These are phyloP conservation scores for Alentia gelatinosa DNA, from an alignment of 2,888 invertebrate species.

Conservation along the genomic window DNA sequence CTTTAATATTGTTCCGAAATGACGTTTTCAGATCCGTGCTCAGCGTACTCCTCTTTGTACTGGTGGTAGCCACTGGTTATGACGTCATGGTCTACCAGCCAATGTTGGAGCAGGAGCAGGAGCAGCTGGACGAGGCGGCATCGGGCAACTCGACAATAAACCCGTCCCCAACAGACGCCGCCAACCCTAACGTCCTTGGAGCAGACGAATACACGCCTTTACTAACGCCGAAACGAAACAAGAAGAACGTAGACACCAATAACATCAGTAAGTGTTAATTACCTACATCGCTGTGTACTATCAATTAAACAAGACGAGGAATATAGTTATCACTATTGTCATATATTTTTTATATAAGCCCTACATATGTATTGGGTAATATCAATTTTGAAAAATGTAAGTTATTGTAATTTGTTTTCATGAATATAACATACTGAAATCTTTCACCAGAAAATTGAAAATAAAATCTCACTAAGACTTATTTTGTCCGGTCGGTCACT, in stretches of 20 bases:
- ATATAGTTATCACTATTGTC: no score
- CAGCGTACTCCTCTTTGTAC: background rate
- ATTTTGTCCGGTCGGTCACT: no score
- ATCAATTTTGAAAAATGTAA: no score
- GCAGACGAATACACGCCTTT: slow-evolving; percentile 28
- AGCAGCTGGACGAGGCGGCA: background rate
- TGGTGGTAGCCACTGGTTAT: slow-evolving; percentile 15
- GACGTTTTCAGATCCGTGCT: background rate
- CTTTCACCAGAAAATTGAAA: no score
- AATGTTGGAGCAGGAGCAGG: slow-evolving; percentile 26
- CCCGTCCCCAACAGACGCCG: background rate
- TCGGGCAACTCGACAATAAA: background rate
- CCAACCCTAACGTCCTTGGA: background rate
- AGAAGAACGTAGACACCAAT: background rate
- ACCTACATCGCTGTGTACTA: no score
- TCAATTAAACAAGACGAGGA: no score
- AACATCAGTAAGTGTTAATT: background rate
- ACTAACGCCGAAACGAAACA: background rate
- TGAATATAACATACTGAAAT: no score
- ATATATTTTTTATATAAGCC: no score
- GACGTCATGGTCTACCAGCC: slow-evolving; percentile 26
- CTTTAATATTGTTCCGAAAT: background rate
- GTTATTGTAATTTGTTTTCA: no score
- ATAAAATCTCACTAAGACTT: no score
- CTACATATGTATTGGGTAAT: no score